Evolutionary conservation across 2,797 vertebrate genomes (phyloP), one percentile per base, ranked within the genome.

Genomic region (Malurus splendens): DNA sequence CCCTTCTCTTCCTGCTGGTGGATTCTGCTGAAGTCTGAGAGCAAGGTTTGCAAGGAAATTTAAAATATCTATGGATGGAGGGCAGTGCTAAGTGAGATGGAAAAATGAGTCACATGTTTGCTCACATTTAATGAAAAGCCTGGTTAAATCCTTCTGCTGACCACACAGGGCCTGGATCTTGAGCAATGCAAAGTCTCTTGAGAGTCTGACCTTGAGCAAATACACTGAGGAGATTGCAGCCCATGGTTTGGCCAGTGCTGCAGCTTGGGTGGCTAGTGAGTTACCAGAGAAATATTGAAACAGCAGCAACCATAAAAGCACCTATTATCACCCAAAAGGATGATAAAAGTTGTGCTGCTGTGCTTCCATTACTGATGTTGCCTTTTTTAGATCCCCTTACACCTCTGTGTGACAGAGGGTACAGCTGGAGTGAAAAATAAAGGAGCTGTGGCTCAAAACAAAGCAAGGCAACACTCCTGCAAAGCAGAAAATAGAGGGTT

Each of bases 201-300:
- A 16, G 1, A 47, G n/a, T 33, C 55, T 68, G 32, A 5, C 20
- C 25, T 38, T 74, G 28, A 51, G 12, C 33, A 71, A 32, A 41
- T 10, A 51, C 6, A 1, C 1, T 20, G n/a, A 67, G 20, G 39
- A 51, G 2, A 54, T 3, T 2, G 7, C 8, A 85, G 23, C 14
- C 8, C 9, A 3, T 19, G 30, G 1, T 32, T 65, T 48, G 28
- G 51, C 18, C 18, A 30, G 12, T 56, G 23, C 15, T 62, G 9
- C 18, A 15, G 18, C 28, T 62, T 19, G 50, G 60, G 39, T 51
- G 25, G 25, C n/a, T 42, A 56, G 12, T 9, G 33, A 28, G 33
- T 5, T 36, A 67, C 25, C 6, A 52, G 82, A 18, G 24, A 74
- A 28, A 42, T 18, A 39, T 7, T 30, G 32, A 71, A 67, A 54